phyloP scores from a whole-genome alignment of 2,113 vertebrate species.

The sheep (Ovis aries) region DNA sequence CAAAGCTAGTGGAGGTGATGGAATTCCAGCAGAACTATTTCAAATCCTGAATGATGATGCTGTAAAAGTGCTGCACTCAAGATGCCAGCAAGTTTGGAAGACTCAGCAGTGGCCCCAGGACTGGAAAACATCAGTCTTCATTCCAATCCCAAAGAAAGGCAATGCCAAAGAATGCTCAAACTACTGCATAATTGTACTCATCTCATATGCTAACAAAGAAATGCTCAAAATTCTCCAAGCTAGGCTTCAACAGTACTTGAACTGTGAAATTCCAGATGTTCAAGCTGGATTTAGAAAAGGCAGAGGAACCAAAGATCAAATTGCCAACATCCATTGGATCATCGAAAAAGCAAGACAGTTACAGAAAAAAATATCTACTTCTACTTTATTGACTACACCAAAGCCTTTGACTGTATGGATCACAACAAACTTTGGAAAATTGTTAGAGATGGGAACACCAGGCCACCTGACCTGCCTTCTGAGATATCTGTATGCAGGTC shows the following conservation, averaged over 20 bases:
- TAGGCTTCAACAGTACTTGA: neutral
- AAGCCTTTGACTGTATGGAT: neutral
- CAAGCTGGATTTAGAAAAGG: neutral
- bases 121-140: neutral
- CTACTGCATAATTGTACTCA: neutral
- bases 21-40: neutral
- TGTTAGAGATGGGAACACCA: neutral
- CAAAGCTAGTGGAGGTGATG: neutral
- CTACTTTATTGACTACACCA: neutral
- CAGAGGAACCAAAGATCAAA: neutral
- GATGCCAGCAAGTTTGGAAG: neutral
- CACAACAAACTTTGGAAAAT: neutral
- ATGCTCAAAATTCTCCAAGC: neutral
- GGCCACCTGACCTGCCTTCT: neutral
- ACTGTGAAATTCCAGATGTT: neutral
- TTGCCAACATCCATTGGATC: neutral
- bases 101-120: neutral
- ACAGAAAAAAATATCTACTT: neutral
- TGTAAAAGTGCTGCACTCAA: neutral
- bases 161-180: neutral
- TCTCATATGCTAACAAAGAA: neutral
- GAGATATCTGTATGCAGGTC: neutral
- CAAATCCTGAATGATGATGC: neutral
- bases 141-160: neutral
- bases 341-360: neutral